These are phyloP conservation scores for Drosophila tanythrix DNA, from an alignment of 2,888 invertebrate genomes.

Conservation along the genomic window DNA sequence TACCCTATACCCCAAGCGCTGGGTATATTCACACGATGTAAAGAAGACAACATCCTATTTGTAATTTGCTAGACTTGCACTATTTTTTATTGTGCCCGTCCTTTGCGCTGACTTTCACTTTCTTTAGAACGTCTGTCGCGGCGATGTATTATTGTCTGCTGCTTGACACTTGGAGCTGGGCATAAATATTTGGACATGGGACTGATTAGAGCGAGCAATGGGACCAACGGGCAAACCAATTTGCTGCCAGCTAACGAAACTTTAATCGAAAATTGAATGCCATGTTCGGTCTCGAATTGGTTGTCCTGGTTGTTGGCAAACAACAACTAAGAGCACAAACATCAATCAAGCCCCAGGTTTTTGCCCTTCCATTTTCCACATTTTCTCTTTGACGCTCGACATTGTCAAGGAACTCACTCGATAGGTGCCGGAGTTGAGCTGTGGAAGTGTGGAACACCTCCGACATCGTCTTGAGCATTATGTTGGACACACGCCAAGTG, in stretches of 20 bases:
- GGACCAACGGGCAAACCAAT: constrained; percentile 57
- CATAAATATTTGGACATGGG: constrained; percentile 74
- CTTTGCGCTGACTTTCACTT: constrained; percentile 60
- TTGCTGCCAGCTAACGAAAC: constrained; percentile 54
- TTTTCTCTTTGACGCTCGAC: constrained; percentile 18
- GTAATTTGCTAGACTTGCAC: constrained; percentile 45
- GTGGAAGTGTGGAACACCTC: constrained; percentile 16
- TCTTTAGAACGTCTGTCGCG: constrained; percentile 13
- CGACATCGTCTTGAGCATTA: constrained; percentile 70
- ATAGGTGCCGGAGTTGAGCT: constrained; percentile 24
- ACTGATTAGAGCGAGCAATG: constrained; percentile 66
- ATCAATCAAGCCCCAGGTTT: constrained; percentile 74
- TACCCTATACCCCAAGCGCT: background rate
- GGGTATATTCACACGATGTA: constrained; percentile 11
- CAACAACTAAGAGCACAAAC: constrained; percentile 78
- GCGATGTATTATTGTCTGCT: constrained; percentile 20
- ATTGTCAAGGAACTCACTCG: constrained; percentile 25
- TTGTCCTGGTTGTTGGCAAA: constrained; percentile 60
- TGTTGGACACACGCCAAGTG: constrained; percentile 64
- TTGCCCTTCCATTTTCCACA: constrained; percentile 19
- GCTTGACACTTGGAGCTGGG: constrained; percentile 42
- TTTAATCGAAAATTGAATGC: constrained; percentile 78
- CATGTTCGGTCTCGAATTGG: constrained; percentile 42
- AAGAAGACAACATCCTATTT: constrained; percentile 47
- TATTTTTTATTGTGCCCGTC: constrained; percentile 31